These are phyloP conservation scores for Datnioides undecimradiatus DNA, from an alignment of 2,113 vertebrate genomes.

Conservation along the genomic window DNA sequence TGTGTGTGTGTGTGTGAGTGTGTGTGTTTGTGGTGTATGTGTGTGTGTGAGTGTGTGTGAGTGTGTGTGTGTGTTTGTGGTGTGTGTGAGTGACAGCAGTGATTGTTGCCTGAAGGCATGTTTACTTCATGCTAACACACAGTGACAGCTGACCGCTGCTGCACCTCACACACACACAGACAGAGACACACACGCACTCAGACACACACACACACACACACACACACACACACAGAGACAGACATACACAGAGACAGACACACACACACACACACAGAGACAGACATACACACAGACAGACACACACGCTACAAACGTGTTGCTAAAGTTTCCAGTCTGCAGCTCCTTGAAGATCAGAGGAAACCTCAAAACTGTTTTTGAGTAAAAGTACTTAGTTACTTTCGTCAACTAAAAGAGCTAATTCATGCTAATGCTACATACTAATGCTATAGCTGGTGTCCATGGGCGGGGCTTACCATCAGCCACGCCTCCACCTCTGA, in stretches of 20 bases:
- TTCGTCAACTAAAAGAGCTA: no score
- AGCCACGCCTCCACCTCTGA: slow-evolving; percentile 41
- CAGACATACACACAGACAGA: no score
- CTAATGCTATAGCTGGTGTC: background rate
- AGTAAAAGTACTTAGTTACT: no score
- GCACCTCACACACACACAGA: slow-evolving; percentile 20
- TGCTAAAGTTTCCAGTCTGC: no score
- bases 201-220: slow-evolving; percentile 15
- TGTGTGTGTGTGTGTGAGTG: slow-evolving; percentile 15
- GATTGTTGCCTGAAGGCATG: slow-evolving; percentile 53
- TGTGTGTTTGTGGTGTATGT: slow-evolving; percentile 23
- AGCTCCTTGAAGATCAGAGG: no score
- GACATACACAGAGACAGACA: no score
- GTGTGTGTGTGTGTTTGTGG: slow-evolving; percentile 6
- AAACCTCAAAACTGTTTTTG: no score
- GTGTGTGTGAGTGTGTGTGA: slow-evolving; percentile 5
- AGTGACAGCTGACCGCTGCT: slow-evolving; percentile 50
- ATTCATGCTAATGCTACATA: background rate
- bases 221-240: no score
- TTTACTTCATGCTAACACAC: slow-evolving; percentile 39
- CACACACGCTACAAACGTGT: no score
- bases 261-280: no score
- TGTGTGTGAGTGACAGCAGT: slow-evolving; percentile 32
- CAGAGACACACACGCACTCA: no score
- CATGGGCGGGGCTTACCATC: slow-evolving; percentile 48